phyloP scores from a whole-genome alignment of 2,797 vertebrate genomes.

The Pipistrellus pygmaeus region DNA sequence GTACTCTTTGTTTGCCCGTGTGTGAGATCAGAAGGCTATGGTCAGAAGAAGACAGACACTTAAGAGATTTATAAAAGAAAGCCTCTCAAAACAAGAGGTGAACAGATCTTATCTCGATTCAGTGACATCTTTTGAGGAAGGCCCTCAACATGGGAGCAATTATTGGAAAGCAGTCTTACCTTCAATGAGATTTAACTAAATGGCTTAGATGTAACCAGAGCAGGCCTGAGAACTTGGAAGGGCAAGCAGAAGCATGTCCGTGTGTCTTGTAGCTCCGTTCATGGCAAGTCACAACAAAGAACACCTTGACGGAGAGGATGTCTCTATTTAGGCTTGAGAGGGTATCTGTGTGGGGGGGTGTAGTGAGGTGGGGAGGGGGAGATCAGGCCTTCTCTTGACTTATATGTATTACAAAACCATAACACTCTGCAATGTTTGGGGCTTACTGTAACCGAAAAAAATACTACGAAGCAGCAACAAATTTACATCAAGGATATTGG shows the following conservation, averaged over 20 bases:
- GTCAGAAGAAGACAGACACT: background rate
- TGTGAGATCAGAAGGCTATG: background rate
- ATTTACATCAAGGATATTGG: conserved; percentile 14
- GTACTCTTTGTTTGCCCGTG: background rate
- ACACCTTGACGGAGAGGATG: background rate
- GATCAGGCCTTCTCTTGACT: background rate
- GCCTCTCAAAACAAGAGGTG: background rate
- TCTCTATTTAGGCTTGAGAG: background rate
- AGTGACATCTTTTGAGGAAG: background rate
- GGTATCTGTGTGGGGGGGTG: background rate
- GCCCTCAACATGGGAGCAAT: background rate
- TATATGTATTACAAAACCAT: conserved; percentile 17
- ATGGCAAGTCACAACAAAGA: background rate
- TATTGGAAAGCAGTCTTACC: conserved; percentile 30
- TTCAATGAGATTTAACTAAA: background rate
- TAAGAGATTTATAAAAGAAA: background rate
- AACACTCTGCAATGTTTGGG: background rate
- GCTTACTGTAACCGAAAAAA: background rate
- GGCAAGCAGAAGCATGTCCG: background rate
- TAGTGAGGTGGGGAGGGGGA: too few relatives aligned
- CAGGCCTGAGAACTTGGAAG: background rate
- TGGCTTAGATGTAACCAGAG: background rate
- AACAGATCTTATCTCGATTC: background rate
- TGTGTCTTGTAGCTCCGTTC: background rate
- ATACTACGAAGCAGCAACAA: background rate